These are phyloP conservation scores for Drosophila auraria DNA, from an alignment of 1,140 invertebrate genomes.

Conservation along the genomic window DNA sequence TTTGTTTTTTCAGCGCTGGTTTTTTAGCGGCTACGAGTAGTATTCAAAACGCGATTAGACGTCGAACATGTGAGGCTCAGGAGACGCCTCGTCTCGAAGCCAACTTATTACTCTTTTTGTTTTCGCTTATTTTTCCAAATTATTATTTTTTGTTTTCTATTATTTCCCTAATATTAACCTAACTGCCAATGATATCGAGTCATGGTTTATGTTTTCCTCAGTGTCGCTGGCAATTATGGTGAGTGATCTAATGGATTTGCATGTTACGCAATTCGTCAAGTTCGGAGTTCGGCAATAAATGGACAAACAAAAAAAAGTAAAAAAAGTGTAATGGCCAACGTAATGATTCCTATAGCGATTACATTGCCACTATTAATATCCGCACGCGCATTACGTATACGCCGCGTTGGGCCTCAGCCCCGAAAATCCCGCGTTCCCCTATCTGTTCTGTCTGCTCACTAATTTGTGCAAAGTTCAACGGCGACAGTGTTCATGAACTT, in stretches of 20 bases:
- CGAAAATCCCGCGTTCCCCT: conserved; percentile 11
- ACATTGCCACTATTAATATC: conserved; percentile 48
- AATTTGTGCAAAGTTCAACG: conserved; percentile 42
- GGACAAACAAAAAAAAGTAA: conserved; percentile 18
- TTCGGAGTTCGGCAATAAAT: conserved; percentile 38
- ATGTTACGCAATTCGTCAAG: conserved; percentile 64
- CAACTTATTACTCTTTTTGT: conserved; percentile 50
- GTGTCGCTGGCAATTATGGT: conserved; percentile 79
- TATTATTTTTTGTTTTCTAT: conserved; percentile 32
- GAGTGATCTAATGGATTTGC: conserved; percentile 71
- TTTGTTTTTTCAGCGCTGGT: conserved; percentile 45
- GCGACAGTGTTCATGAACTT: conserved; percentile 66
- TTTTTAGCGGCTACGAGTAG: conserved; percentile 59
- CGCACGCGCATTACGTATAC: conserved; percentile 68
- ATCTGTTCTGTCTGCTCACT: conserved; percentile 21
- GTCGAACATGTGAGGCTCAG: conserved; percentile 83
- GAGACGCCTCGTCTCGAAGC: conserved; percentile 42
- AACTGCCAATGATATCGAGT: conserved; percentile 29
- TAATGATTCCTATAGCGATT: conserved; percentile 38
- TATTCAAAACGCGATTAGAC: conserved; percentile 85
- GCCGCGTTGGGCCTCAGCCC: conserved; percentile 28
- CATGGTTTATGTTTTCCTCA: conserved; percentile 84
- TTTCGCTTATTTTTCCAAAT: conserved; percentile 51
- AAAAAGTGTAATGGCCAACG: conserved; percentile 31
- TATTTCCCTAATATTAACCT: conserved; percentile 5